These are phyloP conservation scores for Clamator glandarius DNA, from an alignment of 2,797 vertebrate species.

Conservation along the genomic window DNA sequence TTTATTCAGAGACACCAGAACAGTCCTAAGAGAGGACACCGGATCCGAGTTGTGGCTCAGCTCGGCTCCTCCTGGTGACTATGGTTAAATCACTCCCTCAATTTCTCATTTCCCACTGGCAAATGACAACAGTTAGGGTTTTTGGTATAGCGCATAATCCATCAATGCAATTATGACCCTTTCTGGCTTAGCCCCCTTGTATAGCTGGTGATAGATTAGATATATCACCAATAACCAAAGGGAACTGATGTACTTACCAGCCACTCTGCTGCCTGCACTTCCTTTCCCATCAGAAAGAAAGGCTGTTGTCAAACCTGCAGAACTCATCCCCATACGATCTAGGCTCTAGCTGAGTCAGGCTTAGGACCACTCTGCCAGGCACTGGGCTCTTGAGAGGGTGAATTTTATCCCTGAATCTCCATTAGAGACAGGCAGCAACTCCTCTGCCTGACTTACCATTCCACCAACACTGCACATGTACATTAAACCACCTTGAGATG, in stretches of 20 bases:
- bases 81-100: background rate
- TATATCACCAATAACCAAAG: background rate
- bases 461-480: background rate
- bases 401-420: background rate
- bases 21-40: accelerated
- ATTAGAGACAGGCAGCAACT: background rate
- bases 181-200: background rate
- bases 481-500: background rate
- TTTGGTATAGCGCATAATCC: background rate
- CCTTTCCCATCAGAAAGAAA: background rate
- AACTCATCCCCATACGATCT: background rate
- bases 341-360: background rate
- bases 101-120: background rate
- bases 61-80: background rate
- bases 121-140: background rate
- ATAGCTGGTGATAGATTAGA: background rate
- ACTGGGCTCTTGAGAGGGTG: background rate
- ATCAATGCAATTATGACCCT: background rate
- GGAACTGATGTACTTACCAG: background rate
- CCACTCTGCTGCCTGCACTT: background rate
- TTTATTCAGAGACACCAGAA: background rate
- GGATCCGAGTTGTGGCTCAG: background rate
- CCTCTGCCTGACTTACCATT: background rate
- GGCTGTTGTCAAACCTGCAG: background rate
- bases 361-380: background rate